phyloP scores from a whole-genome alignment of 2,113 vertebrate genomes.

The Prionailurus viverrinus region DNA sequence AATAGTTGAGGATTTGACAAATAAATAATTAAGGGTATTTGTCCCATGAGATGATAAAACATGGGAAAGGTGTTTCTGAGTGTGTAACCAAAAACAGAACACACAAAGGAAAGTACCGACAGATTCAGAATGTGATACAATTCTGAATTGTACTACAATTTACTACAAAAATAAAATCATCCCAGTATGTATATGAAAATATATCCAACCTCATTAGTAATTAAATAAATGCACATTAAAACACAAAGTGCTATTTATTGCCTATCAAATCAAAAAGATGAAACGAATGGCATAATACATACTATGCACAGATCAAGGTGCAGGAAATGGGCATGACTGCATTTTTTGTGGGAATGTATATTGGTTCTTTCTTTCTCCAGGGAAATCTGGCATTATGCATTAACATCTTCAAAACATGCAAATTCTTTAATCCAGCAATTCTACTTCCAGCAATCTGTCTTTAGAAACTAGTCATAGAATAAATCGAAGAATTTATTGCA shows the following conservation, averaged over 20 bases:
- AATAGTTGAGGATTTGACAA: neutral
- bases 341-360: neutral
- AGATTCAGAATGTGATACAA: neutral
- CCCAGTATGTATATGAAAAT: neutral
- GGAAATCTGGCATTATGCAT: neutral
- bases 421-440: neutral
- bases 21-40: neutral
- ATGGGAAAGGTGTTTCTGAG: neutral
- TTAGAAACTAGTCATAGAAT: constrained; percentile 24
- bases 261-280: neutral
- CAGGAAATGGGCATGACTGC: neutral
- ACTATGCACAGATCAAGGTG: neutral
- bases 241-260: neutral
- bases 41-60: neutral
- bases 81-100: neutral
- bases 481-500: neutral
- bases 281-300: neutral
- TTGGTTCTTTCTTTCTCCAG: neutral
- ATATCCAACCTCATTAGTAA: neutral
- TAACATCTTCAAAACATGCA: neutral
- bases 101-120: neutral
- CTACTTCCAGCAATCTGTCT: constrained; percentile 22
- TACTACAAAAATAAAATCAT: constrained; percentile 51
- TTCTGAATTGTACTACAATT: neutral
- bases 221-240: constrained; percentile 13